Evolutionary conservation across 2,797 vertebrate genomes (phyloP), one percentile per base, ranked within the genome.

Genomic region (Microctenopoma stevenorrisi): DNA sequence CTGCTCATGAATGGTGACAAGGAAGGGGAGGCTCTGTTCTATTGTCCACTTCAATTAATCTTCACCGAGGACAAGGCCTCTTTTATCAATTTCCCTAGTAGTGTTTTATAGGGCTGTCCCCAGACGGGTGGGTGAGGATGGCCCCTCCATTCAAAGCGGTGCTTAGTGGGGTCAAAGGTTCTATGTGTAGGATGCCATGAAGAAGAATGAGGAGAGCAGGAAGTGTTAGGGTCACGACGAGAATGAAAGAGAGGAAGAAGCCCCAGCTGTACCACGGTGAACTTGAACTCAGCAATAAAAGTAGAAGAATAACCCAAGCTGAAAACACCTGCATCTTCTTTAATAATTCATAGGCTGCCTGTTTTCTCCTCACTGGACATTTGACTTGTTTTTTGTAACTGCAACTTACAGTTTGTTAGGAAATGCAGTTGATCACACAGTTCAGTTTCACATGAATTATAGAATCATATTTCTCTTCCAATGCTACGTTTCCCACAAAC

Each of bases 21-120:
- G 51, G 78, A 71, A 71, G 63, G 37, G 64, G 70, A 75, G 81
- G 74, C 70, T 61, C 68, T 37, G 74, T 64, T 74, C 82, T 67
- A 82, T 89, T 90, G 87, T 90, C 81, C 66, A 35, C 71, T 74
- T 72, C 76, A 53, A 83, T 88, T 79, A 66, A 86, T 91, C 87
- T 86, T 82, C 76, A 63, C 22, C 22, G 53, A 28, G 71, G 66
- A 94, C 91, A 91, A 93, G 86, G 87, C 74, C 25, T 76, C 86
- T 90, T 89, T 92, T 78, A 89, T 84, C 46, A 55, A 43, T 52
- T 26, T 18, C 72, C 70, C 64, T 64, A 67, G 42, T 40, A 54
- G n/a, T 16, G 22, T 84, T 88, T 88, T 88, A 87, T 85, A 80
- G 68, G 64, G 54, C 51, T 81, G 48, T 54, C 64, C 26, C 56